phyloP scores from a whole-genome alignment of 2,888 invertebrate genomes.

The Macroteleia sp. region DNA sequence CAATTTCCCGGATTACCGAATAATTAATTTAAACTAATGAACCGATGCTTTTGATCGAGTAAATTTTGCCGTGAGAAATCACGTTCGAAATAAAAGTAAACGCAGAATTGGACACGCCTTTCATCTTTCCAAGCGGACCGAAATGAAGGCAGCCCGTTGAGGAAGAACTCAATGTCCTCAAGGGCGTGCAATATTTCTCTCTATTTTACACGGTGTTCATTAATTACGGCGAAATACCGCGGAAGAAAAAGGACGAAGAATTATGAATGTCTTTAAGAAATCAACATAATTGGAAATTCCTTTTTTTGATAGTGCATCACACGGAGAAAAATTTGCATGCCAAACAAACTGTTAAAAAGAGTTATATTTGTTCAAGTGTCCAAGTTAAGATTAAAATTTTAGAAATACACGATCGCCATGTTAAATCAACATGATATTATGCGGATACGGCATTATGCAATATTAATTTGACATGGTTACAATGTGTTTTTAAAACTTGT shows the following conservation, averaged over 20 bases:
- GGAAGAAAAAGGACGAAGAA: conserved; percentile 72
- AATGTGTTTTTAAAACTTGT: too few relatives aligned
- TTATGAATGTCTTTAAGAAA: too few relatives aligned
- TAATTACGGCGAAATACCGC: conserved; percentile 71
- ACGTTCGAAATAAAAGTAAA: conserved; percentile 39
- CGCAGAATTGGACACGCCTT: conserved; percentile 51
- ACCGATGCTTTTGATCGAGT: neutral
- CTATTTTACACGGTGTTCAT: conserved; percentile 77
- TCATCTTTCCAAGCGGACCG: conserved; percentile 48
- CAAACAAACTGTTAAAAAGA: too few relatives aligned
- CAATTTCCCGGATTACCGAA: conserved; percentile 5
- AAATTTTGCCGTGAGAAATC: conserved; percentile 46
- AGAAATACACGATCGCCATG: too few relatives aligned
- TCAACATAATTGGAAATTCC: too few relatives aligned
- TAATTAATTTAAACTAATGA: conserved; percentile 17
- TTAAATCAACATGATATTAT: too few relatives aligned
- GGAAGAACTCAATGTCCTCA: conserved; percentile 65
- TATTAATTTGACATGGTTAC: too few relatives aligned
- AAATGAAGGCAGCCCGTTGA: conserved; percentile 54
- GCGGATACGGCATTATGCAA: too few relatives aligned
- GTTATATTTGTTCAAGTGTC: too few relatives aligned
- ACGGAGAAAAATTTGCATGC: too few relatives aligned
- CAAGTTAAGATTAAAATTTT: too few relatives aligned
- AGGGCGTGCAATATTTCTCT: conserved; percentile 75
- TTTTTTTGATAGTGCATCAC: too few relatives aligned